Conservation (phyloP, 1,140 invertebrate species). For the Penaeus japonicus region DNA sequence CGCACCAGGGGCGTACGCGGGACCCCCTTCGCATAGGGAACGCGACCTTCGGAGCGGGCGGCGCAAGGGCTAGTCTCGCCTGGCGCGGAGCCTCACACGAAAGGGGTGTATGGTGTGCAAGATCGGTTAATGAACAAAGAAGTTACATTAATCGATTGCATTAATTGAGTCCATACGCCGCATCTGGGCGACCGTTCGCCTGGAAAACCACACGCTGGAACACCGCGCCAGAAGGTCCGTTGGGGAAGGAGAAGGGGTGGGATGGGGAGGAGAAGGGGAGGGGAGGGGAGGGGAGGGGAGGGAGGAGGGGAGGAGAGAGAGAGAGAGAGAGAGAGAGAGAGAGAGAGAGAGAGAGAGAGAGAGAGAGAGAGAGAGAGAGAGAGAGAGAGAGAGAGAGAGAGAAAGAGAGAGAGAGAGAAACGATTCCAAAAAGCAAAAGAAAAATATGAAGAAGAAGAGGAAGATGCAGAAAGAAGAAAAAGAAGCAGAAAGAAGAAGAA, state of each 20-base stretch:
- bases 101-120: conserved; percentile 45
- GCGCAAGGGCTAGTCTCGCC: neutral
- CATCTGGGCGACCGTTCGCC: conserved; percentile 28
- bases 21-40: conserved; percentile 11
- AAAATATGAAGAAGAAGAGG: too few relatives aligned
- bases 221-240: neutral
- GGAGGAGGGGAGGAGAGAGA: too few relatives aligned
- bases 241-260: neutral
- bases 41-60: neutral
- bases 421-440: too few relatives aligned
- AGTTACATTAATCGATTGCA: conserved; percentile 55
- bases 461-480: too few relatives aligned
- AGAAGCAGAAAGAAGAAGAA: too few relatives aligned
- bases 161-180: conserved; percentile 50
- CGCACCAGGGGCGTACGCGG: conserved; percentile 41
- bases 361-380: too few relatives aligned
- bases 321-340: too few relatives aligned
- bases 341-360: too few relatives aligned
- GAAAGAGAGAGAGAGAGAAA: too few relatives aligned
- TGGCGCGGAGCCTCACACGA: neutral
- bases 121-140: conserved; percentile 54
- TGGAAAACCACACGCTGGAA: neutral
- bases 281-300: too few relatives aligned
- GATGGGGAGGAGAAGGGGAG: neutral
- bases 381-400: too few relatives aligned